A percentile compares a stretch with the other conserved stretches of the same genome.
phyloP scores from a whole-genome alignment of 2,888 invertebrate species.

The Drosophila tripunctata region DNA sequence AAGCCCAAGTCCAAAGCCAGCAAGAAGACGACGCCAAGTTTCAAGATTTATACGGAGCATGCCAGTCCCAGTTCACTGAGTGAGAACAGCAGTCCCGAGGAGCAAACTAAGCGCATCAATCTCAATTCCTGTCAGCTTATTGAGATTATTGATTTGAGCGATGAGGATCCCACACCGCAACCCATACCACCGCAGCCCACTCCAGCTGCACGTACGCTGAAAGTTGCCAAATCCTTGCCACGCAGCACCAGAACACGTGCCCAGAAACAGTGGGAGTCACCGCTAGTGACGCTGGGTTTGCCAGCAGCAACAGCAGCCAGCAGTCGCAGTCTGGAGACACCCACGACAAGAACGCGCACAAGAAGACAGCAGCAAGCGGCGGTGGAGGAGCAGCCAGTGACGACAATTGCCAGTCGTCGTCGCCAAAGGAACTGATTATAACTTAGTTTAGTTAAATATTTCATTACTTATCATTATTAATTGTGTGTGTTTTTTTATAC shows the following conservation, averaged over 20 bases:
- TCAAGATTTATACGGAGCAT: conserved; percentile 53
- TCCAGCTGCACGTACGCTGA: not conserved
- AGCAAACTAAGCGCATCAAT: conserved; percentile 26
- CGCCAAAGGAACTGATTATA: conserved; percentile 55
- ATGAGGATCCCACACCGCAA: conserved; percentile 15
- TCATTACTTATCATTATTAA: not conserved
- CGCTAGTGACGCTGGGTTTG: not conserved
- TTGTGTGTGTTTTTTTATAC: not conserved
- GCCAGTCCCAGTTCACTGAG: conserved; percentile 3
- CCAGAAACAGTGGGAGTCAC: conserved; percentile 15
- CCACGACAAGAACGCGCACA: conserved; percentile 23
- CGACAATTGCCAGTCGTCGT: conserved; percentile 24
- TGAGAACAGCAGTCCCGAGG: conserved; percentile 18
- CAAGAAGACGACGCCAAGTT: conserved; percentile 11
- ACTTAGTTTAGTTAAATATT: not conserved
- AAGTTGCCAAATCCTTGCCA: conserved; percentile 12
- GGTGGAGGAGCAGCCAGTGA: not conserved
- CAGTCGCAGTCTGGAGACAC: conserved; percentile 2
- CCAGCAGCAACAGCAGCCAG: not conserved
- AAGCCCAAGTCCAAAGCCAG: not conserved
- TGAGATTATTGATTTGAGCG: conserved; percentile 44
- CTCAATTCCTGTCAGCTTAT: conserved; percentile 63
- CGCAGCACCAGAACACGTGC: conserved; percentile 17
- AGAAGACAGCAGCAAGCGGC: conserved; percentile 20
- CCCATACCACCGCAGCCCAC: not conserved